Conservation (phyloP, 2,797 vertebrate genomes). For the Halcyon leucocephala region DNA sequence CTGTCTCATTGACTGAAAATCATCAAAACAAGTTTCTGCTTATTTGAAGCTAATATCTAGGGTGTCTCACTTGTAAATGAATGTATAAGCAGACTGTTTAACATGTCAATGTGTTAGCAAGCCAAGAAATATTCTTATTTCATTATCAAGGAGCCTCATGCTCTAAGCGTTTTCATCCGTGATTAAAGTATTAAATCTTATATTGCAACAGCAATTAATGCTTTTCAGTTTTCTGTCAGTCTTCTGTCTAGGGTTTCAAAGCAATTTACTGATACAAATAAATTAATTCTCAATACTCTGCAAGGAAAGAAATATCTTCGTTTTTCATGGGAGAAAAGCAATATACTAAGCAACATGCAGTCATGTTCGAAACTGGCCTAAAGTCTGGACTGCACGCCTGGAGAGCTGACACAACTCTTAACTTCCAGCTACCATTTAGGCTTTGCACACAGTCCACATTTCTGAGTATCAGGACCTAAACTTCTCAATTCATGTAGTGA, state of each 20-base stretch:
- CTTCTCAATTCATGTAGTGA: not conserved
- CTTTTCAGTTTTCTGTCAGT: not conserved
- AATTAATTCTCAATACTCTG: not conserved
- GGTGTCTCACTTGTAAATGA: not conserved
- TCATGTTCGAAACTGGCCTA: not conserved
- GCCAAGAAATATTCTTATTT: not conserved
- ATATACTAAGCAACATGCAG: not conserved
- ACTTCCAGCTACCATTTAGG: not conserved
- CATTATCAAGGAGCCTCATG: not conserved
- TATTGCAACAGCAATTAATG: not conserved
- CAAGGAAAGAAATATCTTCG: not conserved
- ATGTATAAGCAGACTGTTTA: not conserved
- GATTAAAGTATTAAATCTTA: not conserved
- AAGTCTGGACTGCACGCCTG: not conserved
- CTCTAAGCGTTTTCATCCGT: not conserved
- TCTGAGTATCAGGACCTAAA: not conserved
- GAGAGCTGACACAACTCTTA: not conserved
- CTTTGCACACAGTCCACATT: not conserved
- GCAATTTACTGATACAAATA: not conserved
- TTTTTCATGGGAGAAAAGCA: not conserved
- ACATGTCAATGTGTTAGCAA: not conserved
- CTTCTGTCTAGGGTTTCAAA: not conserved
- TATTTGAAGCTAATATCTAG: not conserved
- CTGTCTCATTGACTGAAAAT: not conserved
- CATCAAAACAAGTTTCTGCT: not conserved